Percentiles rank a stretch among this genome's conserved stretches.
These are phyloP conservation scores for Caenorhabditis uteleia DNA, from an alignment of 2,888 invertebrate species.

Conservation along the genomic window DNA sequence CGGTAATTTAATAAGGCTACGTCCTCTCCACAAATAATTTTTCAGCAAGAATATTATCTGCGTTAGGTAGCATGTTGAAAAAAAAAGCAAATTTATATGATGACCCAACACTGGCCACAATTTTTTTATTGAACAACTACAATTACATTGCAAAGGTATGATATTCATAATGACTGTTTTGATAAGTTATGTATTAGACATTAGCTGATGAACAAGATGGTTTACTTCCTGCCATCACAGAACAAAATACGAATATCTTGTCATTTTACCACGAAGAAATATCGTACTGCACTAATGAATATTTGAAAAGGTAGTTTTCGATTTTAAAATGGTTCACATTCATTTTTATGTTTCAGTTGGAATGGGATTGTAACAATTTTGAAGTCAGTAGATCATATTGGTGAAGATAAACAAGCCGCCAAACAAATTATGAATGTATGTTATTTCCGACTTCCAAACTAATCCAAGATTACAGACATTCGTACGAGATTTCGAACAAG, in stretches of 20 bases:
- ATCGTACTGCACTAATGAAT: constrained; percentile 51
- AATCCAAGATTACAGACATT: constrained; percentile 44
- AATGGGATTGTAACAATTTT: constrained; percentile 40
- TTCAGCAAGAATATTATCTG: constrained; percentile 48
- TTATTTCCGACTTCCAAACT: not conserved
- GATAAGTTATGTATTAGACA: constrained; percentile 15
- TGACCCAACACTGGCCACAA: constrained; percentile 39
- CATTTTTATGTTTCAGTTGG: constrained; percentile 43
- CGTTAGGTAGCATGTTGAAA: constrained; percentile 41
- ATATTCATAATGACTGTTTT: not conserved
- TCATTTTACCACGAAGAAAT: constrained; percentile 62
- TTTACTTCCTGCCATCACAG: constrained; percentile 54
- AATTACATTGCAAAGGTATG: constrained; percentile 61
- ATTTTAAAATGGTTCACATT: not conserved
- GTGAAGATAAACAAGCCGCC: constrained; percentile 40
- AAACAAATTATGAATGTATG: constrained; percentile 39
- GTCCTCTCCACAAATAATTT: not conserved
- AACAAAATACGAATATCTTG: constrained; percentile 54
- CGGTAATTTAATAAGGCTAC: constrained; percentile 15
- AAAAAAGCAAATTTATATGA: constrained; percentile 48
- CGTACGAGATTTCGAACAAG: constrained; percentile 61
- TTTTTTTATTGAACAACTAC: constrained; percentile 60
- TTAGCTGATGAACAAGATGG: constrained; percentile 49
- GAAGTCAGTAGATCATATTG: constrained; percentile 31
- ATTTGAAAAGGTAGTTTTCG: constrained; percentile 41